Percentiles rank a stretch among this genome's conserved stretches.
These are phyloP conservation scores for Isichthys henryi DNA, from an alignment of 2,113 vertebrate genomes.

Conservation along the genomic window DNA sequence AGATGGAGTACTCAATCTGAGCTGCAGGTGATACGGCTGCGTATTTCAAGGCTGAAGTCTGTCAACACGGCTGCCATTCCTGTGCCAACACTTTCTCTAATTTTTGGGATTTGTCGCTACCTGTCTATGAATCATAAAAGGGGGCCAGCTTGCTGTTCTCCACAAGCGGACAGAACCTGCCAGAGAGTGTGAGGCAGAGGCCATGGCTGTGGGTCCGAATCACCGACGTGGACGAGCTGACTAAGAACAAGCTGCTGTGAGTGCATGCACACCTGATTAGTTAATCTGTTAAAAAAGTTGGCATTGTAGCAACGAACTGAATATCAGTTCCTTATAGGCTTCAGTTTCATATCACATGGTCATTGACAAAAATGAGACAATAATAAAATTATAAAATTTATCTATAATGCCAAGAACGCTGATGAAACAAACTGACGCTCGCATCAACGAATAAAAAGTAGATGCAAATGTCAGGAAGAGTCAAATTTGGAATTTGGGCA, in stretches of 20 bases:
- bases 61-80: neutral
- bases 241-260: constrained; percentile 61
- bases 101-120: neutral
- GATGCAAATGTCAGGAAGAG: too few species aligned
- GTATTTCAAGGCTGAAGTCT: neutral
- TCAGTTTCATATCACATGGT: neutral
- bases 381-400: neutral
- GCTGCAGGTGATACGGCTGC: neutral
- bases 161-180: constrained; percentile 59
- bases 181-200: constrained; percentile 61
- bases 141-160: constrained; percentile 67
- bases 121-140: constrained; percentile 42
- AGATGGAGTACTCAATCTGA: neutral
- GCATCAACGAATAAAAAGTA: too few species aligned
- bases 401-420: neutral
- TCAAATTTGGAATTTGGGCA: too few species aligned
- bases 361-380: neutral
- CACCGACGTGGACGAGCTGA: constrained; percentile 58
- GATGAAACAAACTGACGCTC: too few species aligned
- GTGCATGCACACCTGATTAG: constrained; percentile 19
- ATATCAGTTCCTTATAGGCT: neutral
- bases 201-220: constrained; percentile 56
- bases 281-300: neutral
- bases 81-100: neutral
- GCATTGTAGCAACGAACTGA: neutral